Evolutionary conservation across 1,140 invertebrate genomes (phyloP).

Genomic region (Heliconius eleuchia): DNA sequence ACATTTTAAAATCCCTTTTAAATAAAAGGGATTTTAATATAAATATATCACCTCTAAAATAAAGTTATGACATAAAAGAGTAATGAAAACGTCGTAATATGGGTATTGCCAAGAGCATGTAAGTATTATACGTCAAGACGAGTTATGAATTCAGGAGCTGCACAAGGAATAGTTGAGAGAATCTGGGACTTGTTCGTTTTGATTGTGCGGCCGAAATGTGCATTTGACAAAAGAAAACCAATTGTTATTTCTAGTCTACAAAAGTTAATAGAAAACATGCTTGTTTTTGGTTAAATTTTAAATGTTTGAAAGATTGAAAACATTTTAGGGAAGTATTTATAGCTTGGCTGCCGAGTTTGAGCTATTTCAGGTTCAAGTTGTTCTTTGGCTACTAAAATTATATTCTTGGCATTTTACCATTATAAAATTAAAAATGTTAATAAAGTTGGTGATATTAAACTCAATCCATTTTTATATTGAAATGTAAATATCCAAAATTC

Average conservation of each 20-base stretch:
- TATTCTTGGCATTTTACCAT: too few relatives aligned
- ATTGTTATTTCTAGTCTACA: background rate
- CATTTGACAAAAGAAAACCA: background rate
- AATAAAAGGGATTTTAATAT: too few relatives aligned
- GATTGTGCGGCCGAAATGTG: background rate
- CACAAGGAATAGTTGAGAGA: constrained; percentile 49
- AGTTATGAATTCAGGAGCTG: constrained; percentile 57
- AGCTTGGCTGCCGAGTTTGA: background rate
- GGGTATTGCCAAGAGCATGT: constrained; percentile 20
- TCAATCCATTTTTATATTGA: too few relatives aligned
- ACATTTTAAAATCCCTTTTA: background rate
- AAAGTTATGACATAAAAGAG: constrained; percentile 12
- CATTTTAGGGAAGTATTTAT: background rate
- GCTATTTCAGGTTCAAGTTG: background rate
- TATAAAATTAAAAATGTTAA: too few relatives aligned
- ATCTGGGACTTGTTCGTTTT: constrained; percentile 19
- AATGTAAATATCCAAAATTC: too few relatives aligned
- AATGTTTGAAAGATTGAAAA: background rate
- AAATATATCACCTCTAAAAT: background rate
- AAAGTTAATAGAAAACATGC: background rate
- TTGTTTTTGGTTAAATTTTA: background rate
- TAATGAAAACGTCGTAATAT: constrained; percentile 25
- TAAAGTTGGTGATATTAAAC: too few relatives aligned
- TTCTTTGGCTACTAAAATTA: background rate
- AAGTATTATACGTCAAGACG: constrained; percentile 36